phyloP scores from a whole-genome alignment of 2,113 vertebrate species.

The Thamnophis sirtalis region DNA sequence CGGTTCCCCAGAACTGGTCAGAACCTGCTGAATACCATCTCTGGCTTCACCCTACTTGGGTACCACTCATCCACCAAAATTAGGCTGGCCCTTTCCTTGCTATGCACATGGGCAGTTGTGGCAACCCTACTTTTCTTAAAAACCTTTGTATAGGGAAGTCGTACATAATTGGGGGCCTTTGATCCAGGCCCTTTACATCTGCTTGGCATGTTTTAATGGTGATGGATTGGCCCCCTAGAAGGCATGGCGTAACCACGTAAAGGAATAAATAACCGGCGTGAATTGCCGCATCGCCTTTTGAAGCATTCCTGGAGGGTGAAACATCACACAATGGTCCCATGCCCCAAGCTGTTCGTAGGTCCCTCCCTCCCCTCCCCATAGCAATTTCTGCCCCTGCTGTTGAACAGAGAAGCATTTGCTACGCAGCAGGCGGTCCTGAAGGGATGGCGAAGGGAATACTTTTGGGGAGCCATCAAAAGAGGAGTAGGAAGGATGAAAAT shows the following conservation, averaged over 20 bases:
- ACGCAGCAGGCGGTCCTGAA: background rate
- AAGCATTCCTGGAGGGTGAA: too few relatives aligned
- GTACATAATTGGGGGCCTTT: background rate
- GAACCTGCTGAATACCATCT: too few relatives aligned
- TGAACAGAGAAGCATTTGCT: background rate
- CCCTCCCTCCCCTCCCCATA: background rate
- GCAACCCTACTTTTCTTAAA: background rate
- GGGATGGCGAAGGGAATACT: background rate
- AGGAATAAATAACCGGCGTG: background rate
- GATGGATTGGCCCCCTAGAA: background rate
- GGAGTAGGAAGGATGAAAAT: background rate
- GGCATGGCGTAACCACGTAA: background rate
- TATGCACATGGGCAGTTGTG: background rate
- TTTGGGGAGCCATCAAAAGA: background rate
- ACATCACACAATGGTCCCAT: background rate
- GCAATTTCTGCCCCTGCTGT: too few relatives aligned
- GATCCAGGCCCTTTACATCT: background rate
- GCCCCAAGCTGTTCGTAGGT: accelerated
- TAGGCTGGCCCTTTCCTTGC: background rate
- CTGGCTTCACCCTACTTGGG: background rate
- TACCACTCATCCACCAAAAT: background rate
- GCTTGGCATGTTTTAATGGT: background rate
- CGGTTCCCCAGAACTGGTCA: too few relatives aligned
- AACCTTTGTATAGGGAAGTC: background rate
- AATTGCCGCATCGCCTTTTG: background rate